phyloP scores from a whole-genome alignment of 2,113 vertebrate genomes.

The Scatophagus argus region DNA sequence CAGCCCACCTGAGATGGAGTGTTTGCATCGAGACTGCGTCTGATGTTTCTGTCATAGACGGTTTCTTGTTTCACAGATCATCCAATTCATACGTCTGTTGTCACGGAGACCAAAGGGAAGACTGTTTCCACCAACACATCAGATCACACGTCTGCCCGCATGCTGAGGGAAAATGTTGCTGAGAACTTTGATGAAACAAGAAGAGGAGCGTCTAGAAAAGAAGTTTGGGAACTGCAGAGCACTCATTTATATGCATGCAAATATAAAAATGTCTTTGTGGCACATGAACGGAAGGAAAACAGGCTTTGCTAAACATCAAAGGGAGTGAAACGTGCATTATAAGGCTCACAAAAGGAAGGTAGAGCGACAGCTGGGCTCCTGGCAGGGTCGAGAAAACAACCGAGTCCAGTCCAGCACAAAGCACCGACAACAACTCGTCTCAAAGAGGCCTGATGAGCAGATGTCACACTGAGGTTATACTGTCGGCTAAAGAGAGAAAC shows the following conservation, averaged over 20 bases:
- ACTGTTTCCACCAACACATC: constrained; percentile 46
- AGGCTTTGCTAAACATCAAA: neutral
- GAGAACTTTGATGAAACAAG: constrained; percentile 8
- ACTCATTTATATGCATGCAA: neutral
- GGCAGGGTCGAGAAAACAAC: neutral
- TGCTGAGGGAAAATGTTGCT: constrained; percentile 21
- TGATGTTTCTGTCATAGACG: constrained; percentile 60
- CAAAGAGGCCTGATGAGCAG: constrained; percentile 6
- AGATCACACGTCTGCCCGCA: constrained; percentile 44
- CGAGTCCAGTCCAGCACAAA: neutral
- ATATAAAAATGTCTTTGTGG: neutral
- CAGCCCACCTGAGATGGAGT: constrained; percentile 15
- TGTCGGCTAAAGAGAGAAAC: neutral
- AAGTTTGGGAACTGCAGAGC: neutral
- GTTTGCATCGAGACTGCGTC: constrained; percentile 39
- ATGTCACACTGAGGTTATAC: neutral
- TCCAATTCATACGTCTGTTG: constrained; percentile 61
- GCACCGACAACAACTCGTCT: neutral
- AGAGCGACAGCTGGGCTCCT: constrained; percentile 22
- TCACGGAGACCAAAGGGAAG: constrained; percentile 60
- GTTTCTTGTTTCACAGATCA: constrained; percentile 58
- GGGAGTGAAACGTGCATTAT: neutral
- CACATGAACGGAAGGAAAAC: neutral
- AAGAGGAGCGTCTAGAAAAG: neutral
- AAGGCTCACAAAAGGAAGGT: neutral